Evolutionary conservation across 2,113 vertebrate genomes (phyloP), one percentile per base, ranked within the genome.

Genomic region (Lutjanus erythropterus): DNA sequence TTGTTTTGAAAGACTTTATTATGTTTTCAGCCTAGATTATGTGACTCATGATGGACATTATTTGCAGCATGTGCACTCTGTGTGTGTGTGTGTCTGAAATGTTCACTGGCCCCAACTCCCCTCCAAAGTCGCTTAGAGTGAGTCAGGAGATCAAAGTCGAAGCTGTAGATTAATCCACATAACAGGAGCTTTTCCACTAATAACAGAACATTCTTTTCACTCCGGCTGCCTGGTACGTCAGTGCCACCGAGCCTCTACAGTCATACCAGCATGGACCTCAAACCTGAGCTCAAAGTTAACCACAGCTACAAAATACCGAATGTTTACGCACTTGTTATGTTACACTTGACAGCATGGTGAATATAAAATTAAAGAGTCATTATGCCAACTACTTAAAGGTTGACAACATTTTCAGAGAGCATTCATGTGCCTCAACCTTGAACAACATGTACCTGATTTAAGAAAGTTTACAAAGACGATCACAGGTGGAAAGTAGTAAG

Each of bases 111-210:
- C 71, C 80, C 74, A 50, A 5, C 69, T 72, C 69, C 82, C 66
- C 83, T 76, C 80, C 78, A 88, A 91, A 92, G 86, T 90, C 59
- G 69, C 85, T 91, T 78, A 81, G 66, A 67, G 82, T 89, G 78
- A 91, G 72, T 85, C 72, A 75, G 68, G 90, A 90, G 92, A 90
- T 93, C 91, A 92, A 92, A 93, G 92, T 88, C 77, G 69, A 89
- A 91, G 88, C 91, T 87, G 86, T 81, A 87, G 89, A 92, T 92
- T 92, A 92, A 92, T 91, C 90, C 91, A 81, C 88, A 89, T 90
- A 89, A 89, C 78, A 87, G 79, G 77, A 89, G 86, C 80, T 91
- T 90, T 92, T 86, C 75, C 80, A 88, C 89, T 86, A 88, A 91
- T 85, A 90, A 85, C 86, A 86, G 86, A 87, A 89, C 84, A 91